Base-by-base conservation (phyloP, 2,113 vertebrate genomes). In the Siniperca knerii region DNA sequence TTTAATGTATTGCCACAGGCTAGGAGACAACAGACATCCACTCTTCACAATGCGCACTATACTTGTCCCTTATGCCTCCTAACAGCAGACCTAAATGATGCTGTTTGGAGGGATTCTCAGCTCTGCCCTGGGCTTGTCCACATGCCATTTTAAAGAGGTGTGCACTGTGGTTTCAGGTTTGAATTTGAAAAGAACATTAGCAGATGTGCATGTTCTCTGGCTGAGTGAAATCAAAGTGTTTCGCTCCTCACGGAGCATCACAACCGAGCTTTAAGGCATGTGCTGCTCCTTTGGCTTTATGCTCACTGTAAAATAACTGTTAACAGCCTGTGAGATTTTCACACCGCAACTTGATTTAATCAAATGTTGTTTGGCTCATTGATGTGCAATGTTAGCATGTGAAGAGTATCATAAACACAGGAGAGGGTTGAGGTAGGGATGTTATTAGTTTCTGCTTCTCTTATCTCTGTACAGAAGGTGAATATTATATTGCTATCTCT, bases 1-100 rank as follows among this genome's bases (percentile, higher is more conserved):
- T 94, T 94, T 94, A 92, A 94, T 93, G 91, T 70, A 78, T 86
- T 52, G 86, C 92, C 91, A 89, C 79, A 65, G 91, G 92, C 89
- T 85, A 73, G 54, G 82, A 83, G 87, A 90, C 91, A 91, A 91
- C 89, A 91, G 92, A 90, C 90, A 68, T 86, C 62, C 80, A 76
- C 78, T 91, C 79, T 75, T 86, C 81, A 79, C 83, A 87, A 76
- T 87, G 79, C 71, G 79, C 65, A 55, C 75, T 25, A 37, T 37
- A 18, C 74, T 44, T 48, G 85, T 85, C 84, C 86, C 83, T 62
- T 8, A 46, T 83, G 87, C 77, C 83, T 84, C 62, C 77, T 33
- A 73, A 89, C 90, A 81, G 86, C 80, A 69, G 77, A 61, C 79
- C 81, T 85, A 91, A 92, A 88, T 82, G 85, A 75, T 69, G 86